A percentile compares a stretch with the other conserved stretches of the same genome.
phyloP scores from a whole-genome alignment of 2,113 vertebrate species.

The Nettapus auritus region DNA sequence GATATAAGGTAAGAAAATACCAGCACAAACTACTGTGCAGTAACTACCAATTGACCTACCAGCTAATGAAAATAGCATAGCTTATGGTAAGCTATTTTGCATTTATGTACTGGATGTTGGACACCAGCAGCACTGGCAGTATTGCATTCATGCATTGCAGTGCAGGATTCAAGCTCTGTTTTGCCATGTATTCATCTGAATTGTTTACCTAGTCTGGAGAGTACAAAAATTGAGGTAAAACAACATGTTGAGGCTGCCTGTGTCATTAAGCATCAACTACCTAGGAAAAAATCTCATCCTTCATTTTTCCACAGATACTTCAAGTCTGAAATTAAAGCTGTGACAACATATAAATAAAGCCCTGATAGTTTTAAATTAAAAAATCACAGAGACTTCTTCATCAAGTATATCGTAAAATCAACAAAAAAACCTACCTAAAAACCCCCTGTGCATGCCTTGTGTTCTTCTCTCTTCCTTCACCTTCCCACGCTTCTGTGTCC shows the following conservation, averaged over 20 bases:
- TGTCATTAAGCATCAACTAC: neutral
- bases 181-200: neutral
- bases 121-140: neutral
- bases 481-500: neutral
- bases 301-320: neutral
- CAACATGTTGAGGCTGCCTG: rapidly evolving
- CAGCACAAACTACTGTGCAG: neutral
- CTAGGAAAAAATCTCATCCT: neutral
- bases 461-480: neutral
- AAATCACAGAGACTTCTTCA: neutral
- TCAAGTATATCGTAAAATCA: neutral
- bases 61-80: neutral
- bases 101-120: neutral
- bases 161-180: neutral
- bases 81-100: neutral
- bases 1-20: neutral
- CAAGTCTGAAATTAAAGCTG: neutral
- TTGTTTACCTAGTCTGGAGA: neutral
- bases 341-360: neutral
- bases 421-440: neutral
- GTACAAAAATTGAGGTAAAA: neutral
- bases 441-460: neutral
- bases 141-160: neutral
- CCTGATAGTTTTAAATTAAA: neutral
- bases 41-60: neutral